A percentile compares a stretch with the other conserved stretches of the same genome.
phyloP scores from a whole-genome alignment of 2,113 vertebrate species.

The Ancistrus triradiatus region DNA sequence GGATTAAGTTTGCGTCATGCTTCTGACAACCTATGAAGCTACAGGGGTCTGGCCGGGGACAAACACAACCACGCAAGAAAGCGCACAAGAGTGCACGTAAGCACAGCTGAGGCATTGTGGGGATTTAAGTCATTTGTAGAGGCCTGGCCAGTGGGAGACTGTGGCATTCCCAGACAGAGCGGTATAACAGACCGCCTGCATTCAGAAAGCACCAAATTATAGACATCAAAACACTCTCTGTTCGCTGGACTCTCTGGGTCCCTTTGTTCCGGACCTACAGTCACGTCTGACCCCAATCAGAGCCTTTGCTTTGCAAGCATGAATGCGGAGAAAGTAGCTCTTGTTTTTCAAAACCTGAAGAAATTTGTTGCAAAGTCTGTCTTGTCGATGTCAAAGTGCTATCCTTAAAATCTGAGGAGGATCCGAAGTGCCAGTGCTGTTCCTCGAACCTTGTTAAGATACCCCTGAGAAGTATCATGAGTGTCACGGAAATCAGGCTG shows the following conservation, averaged over 20 bases:
- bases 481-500: too few relatives aligned
- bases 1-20: not conserved
- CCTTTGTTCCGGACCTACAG: not conserved
- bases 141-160: not conserved
- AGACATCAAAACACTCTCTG: constrained; percentile 1
- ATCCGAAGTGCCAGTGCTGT: too few relatives aligned
- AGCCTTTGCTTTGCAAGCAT: too few relatives aligned
- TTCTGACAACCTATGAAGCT: not conserved
- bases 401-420: too few relatives aligned
- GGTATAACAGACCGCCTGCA: not conserved
- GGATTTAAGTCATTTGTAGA: constrained; percentile 6
- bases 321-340: too few relatives aligned
- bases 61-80: too few relatives aligned
- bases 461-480: too few relatives aligned
- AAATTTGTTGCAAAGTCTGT: too few relatives aligned
- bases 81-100: not conserved
- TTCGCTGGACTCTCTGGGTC: not conserved
- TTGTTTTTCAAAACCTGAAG: too few relatives aligned
- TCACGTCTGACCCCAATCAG: not conserved
- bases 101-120: not conserved
- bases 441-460: too few relatives aligned
- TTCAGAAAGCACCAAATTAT: not conserved
- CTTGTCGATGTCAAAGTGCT: too few relatives aligned
- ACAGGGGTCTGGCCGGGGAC: not conserved
- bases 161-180: not conserved